Percentiles rank a stretch among this genome's conserved stretches.
Evolutionary conservation across 2,888 invertebrate species (phyloP).

Genomic region (Callimorpha dominula): DNA sequence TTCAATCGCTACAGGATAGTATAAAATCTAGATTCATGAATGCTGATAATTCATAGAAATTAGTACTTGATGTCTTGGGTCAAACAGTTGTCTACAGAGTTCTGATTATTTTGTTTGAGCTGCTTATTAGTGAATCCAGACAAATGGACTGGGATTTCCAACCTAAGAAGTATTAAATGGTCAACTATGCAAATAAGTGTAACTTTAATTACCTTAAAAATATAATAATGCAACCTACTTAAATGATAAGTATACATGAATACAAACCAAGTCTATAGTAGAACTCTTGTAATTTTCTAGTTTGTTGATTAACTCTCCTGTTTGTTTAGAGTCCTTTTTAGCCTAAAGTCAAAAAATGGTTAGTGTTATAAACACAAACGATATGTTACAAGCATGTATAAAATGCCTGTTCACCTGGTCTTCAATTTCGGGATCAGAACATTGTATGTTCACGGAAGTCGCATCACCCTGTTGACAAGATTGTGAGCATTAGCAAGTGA

Average conservation of each 20-base stretch:
- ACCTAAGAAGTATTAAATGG: not conserved
- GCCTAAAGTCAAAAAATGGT: slow-evolving; percentile 37
- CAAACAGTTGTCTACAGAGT: too few species aligned
- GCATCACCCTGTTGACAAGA: slow-evolving; percentile 69
- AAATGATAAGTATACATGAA: not conserved
- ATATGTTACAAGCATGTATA: not conserved
- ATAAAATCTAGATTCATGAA: too few species aligned
- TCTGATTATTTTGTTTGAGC: too few species aligned
- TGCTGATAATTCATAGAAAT: too few species aligned
- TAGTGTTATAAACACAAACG: not conserved
- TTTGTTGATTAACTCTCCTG: slow-evolving; percentile 63
- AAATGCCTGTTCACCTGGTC: slow-evolving; percentile 44
- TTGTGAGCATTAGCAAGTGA: not conserved
- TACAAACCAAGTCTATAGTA: slow-evolving; percentile 67
- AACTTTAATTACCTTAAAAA: too few species aligned
- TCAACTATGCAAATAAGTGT: too few species aligned
- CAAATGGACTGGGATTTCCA: not conserved
- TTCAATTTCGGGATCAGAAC: slow-evolving; percentile 51
- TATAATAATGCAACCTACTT: too few species aligned
- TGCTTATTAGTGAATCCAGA: too few species aligned
- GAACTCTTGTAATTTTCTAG: slow-evolving; percentile 69
- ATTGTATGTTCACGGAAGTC: slow-evolving; percentile 58
- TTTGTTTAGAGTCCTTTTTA: slow-evolving; percentile 48
- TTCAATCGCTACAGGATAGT: too few species aligned
- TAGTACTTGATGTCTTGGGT: too few species aligned